These are phyloP conservation scores for Lycaena phlaeas DNA, from an alignment of 2,888 invertebrate species.

Conservation along the genomic window DNA sequence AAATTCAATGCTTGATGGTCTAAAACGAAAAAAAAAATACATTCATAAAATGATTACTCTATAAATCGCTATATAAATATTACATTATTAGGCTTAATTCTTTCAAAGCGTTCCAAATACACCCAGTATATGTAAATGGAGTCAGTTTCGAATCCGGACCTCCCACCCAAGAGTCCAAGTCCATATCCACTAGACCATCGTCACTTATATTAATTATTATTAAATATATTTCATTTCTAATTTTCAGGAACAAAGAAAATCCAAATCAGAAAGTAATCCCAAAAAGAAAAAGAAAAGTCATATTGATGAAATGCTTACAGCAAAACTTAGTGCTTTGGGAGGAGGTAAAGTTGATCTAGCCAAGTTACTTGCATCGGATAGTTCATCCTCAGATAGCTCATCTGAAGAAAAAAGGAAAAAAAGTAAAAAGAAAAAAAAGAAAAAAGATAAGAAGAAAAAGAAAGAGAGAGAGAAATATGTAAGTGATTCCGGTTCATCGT, in stretches of 20 bases:
- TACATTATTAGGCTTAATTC: too few relatives aligned
- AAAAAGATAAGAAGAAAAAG: slow-evolving; percentile 32
- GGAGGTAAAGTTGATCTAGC: slow-evolving; percentile 50
- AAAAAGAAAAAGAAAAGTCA: slow-evolving; percentile 56
- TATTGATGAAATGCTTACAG: slow-evolving; percentile 79
- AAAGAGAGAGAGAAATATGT: slow-evolving; percentile 23
- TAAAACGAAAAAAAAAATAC: too few relatives aligned
- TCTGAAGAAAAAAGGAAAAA: slow-evolving; percentile 30
- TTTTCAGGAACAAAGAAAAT: slow-evolving; percentile 49
- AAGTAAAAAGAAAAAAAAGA: slow-evolving; percentile 40
- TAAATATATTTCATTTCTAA: too few relatives aligned
- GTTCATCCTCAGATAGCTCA: slow-evolving; percentile 36
- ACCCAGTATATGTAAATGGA: too few relatives aligned
- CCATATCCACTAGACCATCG: too few relatives aligned
- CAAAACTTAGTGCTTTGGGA: slow-evolving; percentile 78
- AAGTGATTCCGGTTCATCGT: slow-evolving; percentile 16
- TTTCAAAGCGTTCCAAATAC: too few relatives aligned
- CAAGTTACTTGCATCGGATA: slow-evolving; percentile 45
- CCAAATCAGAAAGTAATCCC: slow-evolving; percentile 62
- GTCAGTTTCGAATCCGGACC: too few relatives aligned
- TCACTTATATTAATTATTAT: too few relatives aligned
- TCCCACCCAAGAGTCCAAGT: too few relatives aligned
- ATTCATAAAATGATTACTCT: too few relatives aligned
- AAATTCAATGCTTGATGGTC: too few relatives aligned
- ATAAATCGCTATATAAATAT: too few relatives aligned